A percentile compares a stretch with the other conserved stretches of the same genome.
These are phyloP conservation scores for Taurulus bubalis DNA, from an alignment of 2,113 vertebrate genomes.

Conservation along the genomic window DNA sequence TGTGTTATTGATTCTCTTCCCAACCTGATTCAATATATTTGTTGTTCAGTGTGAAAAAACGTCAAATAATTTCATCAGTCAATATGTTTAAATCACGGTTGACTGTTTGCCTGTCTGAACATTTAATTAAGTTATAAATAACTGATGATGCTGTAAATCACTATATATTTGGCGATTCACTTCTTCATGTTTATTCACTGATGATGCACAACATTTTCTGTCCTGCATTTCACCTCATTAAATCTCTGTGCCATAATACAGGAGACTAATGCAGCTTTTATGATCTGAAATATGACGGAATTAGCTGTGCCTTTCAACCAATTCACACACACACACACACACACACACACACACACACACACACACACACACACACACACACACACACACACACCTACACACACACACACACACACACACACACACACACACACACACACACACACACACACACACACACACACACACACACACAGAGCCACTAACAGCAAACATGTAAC, in stretches of 20 bases:
- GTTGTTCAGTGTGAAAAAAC: conserved; percentile 3
- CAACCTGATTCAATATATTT: neutral
- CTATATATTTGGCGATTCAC: conserved; percentile 7
- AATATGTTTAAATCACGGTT: conserved; percentile 15
- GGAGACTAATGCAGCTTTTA: conserved; percentile 74
- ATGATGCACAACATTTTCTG: conserved; percentile 59
- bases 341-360: conserved; percentile 9
- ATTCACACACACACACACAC: conserved; percentile 29
- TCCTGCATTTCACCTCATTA: conserved; percentile 67
- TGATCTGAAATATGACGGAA: conserved; percentile 62
- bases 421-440: neutral
- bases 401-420: neutral
- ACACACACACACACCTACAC: neutral
- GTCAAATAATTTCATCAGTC: conserved; percentile 5
- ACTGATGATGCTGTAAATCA: conserved; percentile 4
- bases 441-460: neutral
- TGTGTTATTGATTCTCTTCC: conserved; percentile 22
- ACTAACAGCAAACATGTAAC: neutral
- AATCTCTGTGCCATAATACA: conserved; percentile 72
- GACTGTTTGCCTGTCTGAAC: conserved; percentile 17
- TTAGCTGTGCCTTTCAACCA: conserved; percentile 4
- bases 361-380: neutral
- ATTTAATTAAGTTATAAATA: conserved; percentile 59
- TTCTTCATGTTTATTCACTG: conserved; percentile 48
- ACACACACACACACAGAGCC: neutral